These are phyloP conservation scores for Apodemia zela DNA, from an alignment of 2,888 invertebrate species.

Conservation along the genomic window DNA sequence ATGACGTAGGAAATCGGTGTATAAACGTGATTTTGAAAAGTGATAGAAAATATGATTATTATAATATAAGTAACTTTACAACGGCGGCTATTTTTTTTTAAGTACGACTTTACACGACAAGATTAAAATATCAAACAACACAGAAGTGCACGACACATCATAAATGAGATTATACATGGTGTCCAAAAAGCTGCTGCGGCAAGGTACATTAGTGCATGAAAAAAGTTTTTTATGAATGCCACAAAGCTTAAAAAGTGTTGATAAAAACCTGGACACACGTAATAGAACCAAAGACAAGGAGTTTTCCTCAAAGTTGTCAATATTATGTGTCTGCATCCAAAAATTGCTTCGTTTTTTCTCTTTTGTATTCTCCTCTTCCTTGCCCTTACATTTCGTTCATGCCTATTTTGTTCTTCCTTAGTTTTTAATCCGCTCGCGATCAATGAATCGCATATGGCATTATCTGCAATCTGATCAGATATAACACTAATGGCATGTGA, in stretches of 20 bases:
- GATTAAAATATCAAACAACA: constrained; percentile 45
- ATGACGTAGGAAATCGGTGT: no score
- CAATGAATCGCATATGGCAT: constrained; percentile 33
- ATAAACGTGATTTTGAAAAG: no score
- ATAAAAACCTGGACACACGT: constrained; percentile 50
- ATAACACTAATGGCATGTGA: constrained; percentile 40
- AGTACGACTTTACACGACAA: not conserved
- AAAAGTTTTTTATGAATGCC: constrained; percentile 36
- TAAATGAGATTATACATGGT: constrained; percentile 45
- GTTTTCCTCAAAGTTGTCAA: constrained; percentile 45
- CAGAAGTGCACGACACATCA: constrained; percentile 41
- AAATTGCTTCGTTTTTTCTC: constrained; percentile 38
- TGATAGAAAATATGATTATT: not conserved
- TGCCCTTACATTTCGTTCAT: constrained; percentile 31
- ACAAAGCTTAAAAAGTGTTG: constrained; percentile 47
- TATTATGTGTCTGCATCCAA: constrained; percentile 42
- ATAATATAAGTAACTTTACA: not conserved
- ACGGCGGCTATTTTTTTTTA: not conserved
- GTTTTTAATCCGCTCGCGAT: constrained; percentile 42
- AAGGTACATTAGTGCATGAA: constrained; percentile 41
- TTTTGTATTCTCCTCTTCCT: constrained; percentile 38
- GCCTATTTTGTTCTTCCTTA: constrained; percentile 32
- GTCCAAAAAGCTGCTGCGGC: constrained; percentile 34
- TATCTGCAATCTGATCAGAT: constrained; percentile 41
- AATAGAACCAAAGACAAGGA: constrained; percentile 55